Evolutionary conservation across 2,888 invertebrate species (phyloP), one percentile per base, ranked within the genome.

Genomic region (Agrotis clavis): DNA sequence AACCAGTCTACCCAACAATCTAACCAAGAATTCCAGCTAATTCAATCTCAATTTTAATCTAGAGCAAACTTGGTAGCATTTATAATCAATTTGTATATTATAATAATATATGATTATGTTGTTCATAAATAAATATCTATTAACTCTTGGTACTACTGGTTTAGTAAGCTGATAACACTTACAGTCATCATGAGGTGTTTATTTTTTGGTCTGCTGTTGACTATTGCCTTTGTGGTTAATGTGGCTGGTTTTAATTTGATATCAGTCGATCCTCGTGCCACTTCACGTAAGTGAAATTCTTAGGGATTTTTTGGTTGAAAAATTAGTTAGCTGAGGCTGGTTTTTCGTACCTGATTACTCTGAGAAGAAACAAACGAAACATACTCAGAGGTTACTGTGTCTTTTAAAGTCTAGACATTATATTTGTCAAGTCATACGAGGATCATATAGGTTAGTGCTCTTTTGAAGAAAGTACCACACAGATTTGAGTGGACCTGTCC

Each of bases 21-120:
- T 73, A 45, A 74, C n/a, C 6, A 7, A 45, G 13, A 16, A 9
- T 41, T 11, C n/a, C 6, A 47, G 11, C 11, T 48, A 74, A 73
- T 48, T 13, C 35, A 73, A 73, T 66, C 74, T 25, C 14, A 74
- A 41, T 59, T 73, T 74, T 75, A 74, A 73, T 73, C 73, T 73
- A 51, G 13, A 18, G 1, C 19, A 19, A 41, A 59, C 16, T 48
- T 48, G 11, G 67, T 18, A 9, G 21, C 61, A 75, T 74, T 57
- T 69, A 76, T 74, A 69, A 25, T 41, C 41, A 47, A 45, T 35
- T 57, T 57, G 6, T 30, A 18, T 30, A n/a, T 1, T 9, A 41
- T 56, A 54, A n/a, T n/a, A n/a, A n/a, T n/a, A 68, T 30, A 30
- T 56, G 21, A 56, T 54, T 19, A 51, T 51, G 25, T 59, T 73